Evolutionary conservation across 2,113 vertebrate genomes (phyloP).

Genomic region (Melanostigma gelatinosum): DNA sequence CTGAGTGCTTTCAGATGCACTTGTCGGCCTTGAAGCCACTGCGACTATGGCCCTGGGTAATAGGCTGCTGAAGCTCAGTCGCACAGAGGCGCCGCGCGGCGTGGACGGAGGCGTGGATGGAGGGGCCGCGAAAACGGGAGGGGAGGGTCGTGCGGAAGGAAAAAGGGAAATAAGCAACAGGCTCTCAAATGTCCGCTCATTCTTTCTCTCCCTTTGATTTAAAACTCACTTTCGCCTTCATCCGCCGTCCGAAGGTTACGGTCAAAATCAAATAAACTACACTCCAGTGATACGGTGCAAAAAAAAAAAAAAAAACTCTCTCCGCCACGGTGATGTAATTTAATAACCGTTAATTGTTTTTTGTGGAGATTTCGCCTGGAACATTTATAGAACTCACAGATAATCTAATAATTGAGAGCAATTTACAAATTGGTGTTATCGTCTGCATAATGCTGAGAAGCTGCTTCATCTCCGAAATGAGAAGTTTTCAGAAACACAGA

Average conservation of each 20-base stretch:
- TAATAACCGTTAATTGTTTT: slow-evolving; percentile 46
- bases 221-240: background rate
- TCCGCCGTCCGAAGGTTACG: slow-evolving; percentile 20
- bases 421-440: slow-evolving; percentile 34
- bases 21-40: slow-evolving; percentile 81
- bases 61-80: slow-evolving; percentile 68
- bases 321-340: slow-evolving; percentile 22
- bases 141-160: background rate
- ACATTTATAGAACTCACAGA: slow-evolving; percentile 26
- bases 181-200: slow-evolving; percentile 25
- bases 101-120: slow-evolving; percentile 29
- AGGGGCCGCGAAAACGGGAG: slow-evolving; percentile 1
- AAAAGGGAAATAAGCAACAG: slow-evolving; percentile 61
- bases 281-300: background rate
- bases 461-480: background rate
- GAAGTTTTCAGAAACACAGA: background rate
- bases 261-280: slow-evolving; percentile 52
- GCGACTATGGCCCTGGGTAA: slow-evolving; percentile 82
- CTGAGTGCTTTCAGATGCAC: slow-evolving; percentile 83
- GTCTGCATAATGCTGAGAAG: slow-evolving; percentile 14
- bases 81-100: slow-evolving; percentile 41
- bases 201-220: background rate
- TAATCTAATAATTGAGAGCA: slow-evolving; percentile 48
- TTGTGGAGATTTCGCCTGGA: slow-evolving; percentile 27
- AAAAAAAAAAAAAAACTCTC: background rate